Conservation (phyloP, 2,113 vertebrate species). For the Callopanchax toddi region DNA sequence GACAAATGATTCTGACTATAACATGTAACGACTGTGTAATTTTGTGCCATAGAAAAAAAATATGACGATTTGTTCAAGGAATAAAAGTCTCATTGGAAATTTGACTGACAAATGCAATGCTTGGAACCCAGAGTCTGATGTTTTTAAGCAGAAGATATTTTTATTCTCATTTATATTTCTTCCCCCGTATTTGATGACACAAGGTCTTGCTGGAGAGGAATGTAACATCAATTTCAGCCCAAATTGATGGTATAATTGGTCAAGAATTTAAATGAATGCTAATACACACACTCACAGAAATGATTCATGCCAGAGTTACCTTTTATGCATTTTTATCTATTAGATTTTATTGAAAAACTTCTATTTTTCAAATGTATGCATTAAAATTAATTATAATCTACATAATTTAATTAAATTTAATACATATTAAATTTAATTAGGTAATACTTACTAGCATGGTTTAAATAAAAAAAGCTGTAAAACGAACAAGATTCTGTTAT, state of each 20-base stretch:
- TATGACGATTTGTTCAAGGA: constrained; percentile 62
- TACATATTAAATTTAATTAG: too few species aligned
- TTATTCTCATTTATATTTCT: neutral
- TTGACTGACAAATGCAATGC: neutral
- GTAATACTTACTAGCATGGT: too few species aligned
- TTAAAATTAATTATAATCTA: too few species aligned
- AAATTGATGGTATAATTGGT: constrained; percentile 9
- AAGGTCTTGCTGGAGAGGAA: neutral
- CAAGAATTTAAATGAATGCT: neutral
- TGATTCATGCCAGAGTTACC: too few species aligned
- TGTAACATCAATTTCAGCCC: neutral
- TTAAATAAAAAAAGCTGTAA: too few species aligned
- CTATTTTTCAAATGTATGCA: too few species aligned
- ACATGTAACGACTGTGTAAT: constrained; percentile 57
- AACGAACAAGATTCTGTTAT: too few species aligned
- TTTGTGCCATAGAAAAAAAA: constrained; percentile 63
- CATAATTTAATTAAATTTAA: too few species aligned
- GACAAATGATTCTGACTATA: constrained; percentile 51
- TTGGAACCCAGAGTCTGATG: constrained; percentile 10
- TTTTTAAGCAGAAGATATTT: neutral
- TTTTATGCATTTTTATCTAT: too few species aligned
- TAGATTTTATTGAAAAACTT: too few species aligned
- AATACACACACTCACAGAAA: too few species aligned
- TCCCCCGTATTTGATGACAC: too few species aligned
- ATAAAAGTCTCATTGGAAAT: constrained; percentile 57